phyloP scores from a whole-genome alignment of 2,888 invertebrate genomes.

The Andrena dorsata region DNA sequence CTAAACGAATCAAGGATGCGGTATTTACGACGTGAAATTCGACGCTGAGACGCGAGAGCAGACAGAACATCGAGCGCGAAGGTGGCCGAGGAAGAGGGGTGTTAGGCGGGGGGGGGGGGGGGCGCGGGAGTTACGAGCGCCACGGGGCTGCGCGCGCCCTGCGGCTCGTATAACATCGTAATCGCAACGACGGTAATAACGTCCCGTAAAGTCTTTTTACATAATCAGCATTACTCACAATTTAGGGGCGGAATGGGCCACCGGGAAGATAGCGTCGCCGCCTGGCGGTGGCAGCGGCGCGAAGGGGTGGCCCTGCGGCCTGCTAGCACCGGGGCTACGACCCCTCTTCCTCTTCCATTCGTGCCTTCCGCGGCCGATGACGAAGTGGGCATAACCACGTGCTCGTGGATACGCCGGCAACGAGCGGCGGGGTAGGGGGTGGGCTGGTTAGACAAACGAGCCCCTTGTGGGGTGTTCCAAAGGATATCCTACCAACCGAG shows the following conservation, averaged over 20 bases:
- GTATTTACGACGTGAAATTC: background rate
- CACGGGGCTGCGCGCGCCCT: slow-evolving; percentile 72
- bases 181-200: slow-evolving; percentile 79
- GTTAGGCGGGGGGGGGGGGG: too few relatives aligned
- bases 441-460: slow-evolving; percentile 81
- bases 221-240: slow-evolving; percentile 81
- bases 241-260: slow-evolving; percentile 74
- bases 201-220: slow-evolving; percentile 79
- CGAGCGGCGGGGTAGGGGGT: slow-evolving; percentile 57
- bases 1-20: slow-evolving; percentile 6
- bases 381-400: slow-evolving; percentile 78
- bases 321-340: slow-evolving; percentile 48
- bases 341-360: slow-evolving; percentile 57
- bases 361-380: slow-evolving; percentile 71
- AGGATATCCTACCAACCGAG: slow-evolving; percentile 80
- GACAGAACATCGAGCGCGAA: background rate
- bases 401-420: slow-evolving; percentile 69
- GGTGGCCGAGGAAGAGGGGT: slow-evolving; percentile 13
- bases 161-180: slow-evolving; percentile 80
- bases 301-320: slow-evolving; percentile 65
- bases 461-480: slow-evolving; percentile 82
- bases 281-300: slow-evolving; percentile 39
- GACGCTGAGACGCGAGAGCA: background rate
- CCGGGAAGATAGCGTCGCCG: slow-evolving; percentile 56
- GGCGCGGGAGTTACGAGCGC: slow-evolving; percentile 68